Conservation (phyloP, 2,797 vertebrate genomes). For the Gobionotothen gibberifrons region DNA sequence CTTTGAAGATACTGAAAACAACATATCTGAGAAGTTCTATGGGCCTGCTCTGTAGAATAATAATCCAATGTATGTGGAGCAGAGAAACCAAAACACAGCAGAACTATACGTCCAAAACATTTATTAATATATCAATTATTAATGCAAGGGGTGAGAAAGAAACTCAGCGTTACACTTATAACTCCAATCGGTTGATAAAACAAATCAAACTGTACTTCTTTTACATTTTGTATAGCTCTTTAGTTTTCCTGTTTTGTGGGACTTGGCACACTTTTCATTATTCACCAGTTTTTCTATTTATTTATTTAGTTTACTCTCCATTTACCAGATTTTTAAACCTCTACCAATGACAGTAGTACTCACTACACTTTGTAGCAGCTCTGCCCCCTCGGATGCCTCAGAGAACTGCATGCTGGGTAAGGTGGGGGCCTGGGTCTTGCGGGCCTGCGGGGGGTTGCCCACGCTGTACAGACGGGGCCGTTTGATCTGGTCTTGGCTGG, state of each 20-base stretch:
- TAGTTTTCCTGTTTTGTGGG: not conserved
- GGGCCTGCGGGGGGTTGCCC: constrained; percentile 82
- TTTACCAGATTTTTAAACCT: not conserved
- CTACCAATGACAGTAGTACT: constrained; percentile 13
- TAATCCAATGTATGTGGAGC: not conserved
- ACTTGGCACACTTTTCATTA: not conserved
- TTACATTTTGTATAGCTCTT: not conserved
- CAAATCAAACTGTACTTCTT: not conserved
- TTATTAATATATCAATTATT: not conserved
- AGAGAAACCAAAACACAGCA: fast-evolving
- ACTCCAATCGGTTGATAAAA: not conserved
- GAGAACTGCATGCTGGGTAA: constrained; percentile 81
- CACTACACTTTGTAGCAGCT: constrained; percentile 76
- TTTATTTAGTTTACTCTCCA: not conserved
- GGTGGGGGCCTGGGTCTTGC: constrained; percentile 75
- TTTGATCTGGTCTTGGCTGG: constrained; percentile 89
- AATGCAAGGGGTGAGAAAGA: not conserved
- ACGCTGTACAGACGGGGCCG: constrained; percentile 91
- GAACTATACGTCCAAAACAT: not conserved
- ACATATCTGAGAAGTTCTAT: too few relatives aligned
- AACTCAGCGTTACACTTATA: not conserved
- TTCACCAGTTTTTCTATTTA: not conserved
- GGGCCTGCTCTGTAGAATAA: constrained; percentile 8
- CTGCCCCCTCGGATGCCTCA: constrained; percentile 81
- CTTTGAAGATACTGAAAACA: not conserved